A percentile compares a stretch with the other conserved stretches of the same genome.
Evolutionary conservation across 2,797 vertebrate species (phyloP).

Genomic region (Sebastes iracundus): DNA sequence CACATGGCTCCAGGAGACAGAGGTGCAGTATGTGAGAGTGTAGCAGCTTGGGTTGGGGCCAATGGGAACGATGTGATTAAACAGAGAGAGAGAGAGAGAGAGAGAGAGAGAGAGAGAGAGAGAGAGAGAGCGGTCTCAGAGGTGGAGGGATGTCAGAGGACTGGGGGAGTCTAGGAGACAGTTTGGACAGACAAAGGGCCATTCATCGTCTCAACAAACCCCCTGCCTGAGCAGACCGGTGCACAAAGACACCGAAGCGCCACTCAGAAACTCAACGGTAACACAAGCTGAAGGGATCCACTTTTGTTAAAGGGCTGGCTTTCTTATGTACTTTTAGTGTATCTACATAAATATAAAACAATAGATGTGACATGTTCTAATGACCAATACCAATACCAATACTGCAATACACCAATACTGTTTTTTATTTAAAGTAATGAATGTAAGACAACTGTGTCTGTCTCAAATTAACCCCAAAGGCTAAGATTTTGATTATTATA

Average conservation of each 20-base stretch:
- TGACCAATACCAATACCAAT: no score
- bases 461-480: no score
- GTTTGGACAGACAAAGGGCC: slow-evolving; percentile 49
- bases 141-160: slow-evolving; percentile 23
- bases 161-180: slow-evolving; percentile 24
- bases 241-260: slow-evolving; percentile 12
- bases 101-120: slow-evolving; percentile 5
- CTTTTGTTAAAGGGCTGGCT: not conserved
- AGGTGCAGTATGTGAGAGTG: not conserved
- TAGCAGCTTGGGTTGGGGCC: not conserved
- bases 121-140: slow-evolving; percentile 15
- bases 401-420: no score
- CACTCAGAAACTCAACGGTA: not conserved
- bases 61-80: slow-evolving; percentile 33
- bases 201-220: slow-evolving; percentile 47
- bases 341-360: no score
- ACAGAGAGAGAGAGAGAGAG: not conserved
- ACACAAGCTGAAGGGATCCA: not conserved
- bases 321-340: not conserved
- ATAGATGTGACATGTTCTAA: no score
- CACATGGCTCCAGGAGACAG: slow-evolving; percentile 58
- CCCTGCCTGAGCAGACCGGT: not conserved
- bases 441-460: no score
- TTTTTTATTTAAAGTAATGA: no score
- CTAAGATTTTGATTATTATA: no score